Base-by-base conservation (phyloP, 2,888 invertebrate genomes). In the Platerodrilus igneus region DNA sequence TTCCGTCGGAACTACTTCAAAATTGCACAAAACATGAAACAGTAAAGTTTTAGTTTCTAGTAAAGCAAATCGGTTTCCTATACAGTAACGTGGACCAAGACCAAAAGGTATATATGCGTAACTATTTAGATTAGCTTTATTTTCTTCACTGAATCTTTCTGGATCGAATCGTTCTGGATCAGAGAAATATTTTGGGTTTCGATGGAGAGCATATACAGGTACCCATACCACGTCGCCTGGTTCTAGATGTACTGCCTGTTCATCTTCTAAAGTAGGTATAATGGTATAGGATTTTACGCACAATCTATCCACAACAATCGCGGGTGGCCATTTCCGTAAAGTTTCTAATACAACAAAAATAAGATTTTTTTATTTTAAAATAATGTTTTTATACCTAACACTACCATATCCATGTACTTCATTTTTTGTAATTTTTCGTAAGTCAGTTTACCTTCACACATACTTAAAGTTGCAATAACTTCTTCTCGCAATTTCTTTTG, bases 351-450 rank as follows among this genome's bases (percentile, higher is more conserved):
- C n/a, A 17, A 21, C 22, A 23, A 28, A 11, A n/a, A n/a, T n/a
- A n/a, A n/a, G n/a, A n/a, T n/a, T n/a, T n/a, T n/a, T n/a, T 2
- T 7, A 27, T 11, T 11, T 3, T 5, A 11, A n/a, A n/a, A n/a
- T n/a, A n/a, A n/a, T n/a, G n/a, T n/a, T n/a, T n/a, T n/a, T 11
- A 16, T 39, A 74, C 74, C 74, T 52, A 76, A 74, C 0, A 79
- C 57, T 1, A 79, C 75, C 77, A 77, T 77, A 38, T 79, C 79
- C 67, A 80, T 57, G 42, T 79, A 80, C 11, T 68, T 68, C 75
- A 80, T 71, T 18, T 66, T 68, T 37, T 71, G 67, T 1, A 80
- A 59, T 1, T 67, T 63, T 19, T 73, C 74, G 46, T 77, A 79
- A 29, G 67, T 69, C 0, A 77, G 58, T 11, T 65, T 67, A 3